Base-by-base conservation (phyloP, 1,140 invertebrate genomes). In the Drosophila suzukii region DNA sequence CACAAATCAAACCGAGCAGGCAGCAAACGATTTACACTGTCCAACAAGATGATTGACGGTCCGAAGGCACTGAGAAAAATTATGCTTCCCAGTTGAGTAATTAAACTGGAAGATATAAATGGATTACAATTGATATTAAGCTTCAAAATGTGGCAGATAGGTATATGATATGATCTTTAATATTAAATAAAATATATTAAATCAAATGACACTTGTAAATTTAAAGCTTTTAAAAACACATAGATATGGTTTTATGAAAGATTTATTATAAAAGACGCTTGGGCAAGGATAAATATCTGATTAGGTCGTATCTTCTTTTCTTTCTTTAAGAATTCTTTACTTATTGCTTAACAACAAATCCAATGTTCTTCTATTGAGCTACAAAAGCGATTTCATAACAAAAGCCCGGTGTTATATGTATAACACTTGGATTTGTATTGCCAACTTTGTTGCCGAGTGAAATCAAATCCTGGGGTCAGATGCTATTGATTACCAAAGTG, bases 361-460 rank as follows among this genome's bases (percentile, higher is more conserved):
- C n/a, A 46, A 65, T 50, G 38, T 15, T 34, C 2, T 36, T 17
- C 32, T 13, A 36, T 53, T 53, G 15, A 20, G 15, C 20, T 49
- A 38, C 7, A 49, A 8, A 51, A 44, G 32, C 47, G 44, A 50
- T 66, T 68, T 65, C n/a, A n/a, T 20, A 44, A 65, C 59, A 68
- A 68, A 50, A 36, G 27, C 41, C 0, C 12, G 1, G 43, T 38
- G 30, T 46, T 65, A 61, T 61, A 65, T 38, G 46, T 43, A 60
- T 38, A 51, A 13, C 36, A 24, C 12, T 46, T n/a, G 27, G 38
- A 24, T 39, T 59, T 41, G 50, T 54, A 83, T 71, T 74, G 56
- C 47, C 61, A 85, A 86, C 77, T 82, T 86, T 86, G 83, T 79
- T 82, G 79, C 71, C 50, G 43, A 82, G 79, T 86, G 78, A 77